phyloP scores from a whole-genome alignment of 2,797 vertebrate genomes.

The Setipinna tenuifilis region DNA sequence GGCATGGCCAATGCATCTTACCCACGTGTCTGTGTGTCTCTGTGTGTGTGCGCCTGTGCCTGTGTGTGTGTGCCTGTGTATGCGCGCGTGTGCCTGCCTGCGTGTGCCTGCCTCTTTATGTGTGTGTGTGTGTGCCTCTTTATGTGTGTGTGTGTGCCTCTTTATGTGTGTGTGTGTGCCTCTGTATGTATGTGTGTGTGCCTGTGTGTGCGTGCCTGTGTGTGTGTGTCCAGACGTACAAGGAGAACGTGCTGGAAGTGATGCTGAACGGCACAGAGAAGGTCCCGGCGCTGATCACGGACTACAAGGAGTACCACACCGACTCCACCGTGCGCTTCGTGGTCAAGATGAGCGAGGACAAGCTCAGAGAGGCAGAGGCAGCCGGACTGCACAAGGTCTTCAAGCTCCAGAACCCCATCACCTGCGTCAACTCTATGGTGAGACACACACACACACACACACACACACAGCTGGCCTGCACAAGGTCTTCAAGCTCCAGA shows the following conservation, averaged over 20 bases:
- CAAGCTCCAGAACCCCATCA: slow-evolving; percentile 90
- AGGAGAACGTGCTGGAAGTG: slow-evolving; percentile 92
- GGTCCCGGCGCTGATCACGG: slow-evolving; percentile 89
- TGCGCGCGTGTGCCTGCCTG: too few species aligned
- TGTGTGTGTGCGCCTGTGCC: too few species aligned
- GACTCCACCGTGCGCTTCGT: slow-evolving; percentile 93
- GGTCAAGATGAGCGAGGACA: slow-evolving; percentile 89
- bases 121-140: neutral
- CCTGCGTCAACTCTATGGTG: slow-evolving; percentile 93
- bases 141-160: neutral
- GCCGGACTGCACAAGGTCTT: slow-evolving; percentile 95
- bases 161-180: neutral
- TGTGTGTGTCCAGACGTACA: slow-evolving; percentile 78
- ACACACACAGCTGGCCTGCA: neutral
- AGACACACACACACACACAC: neutral
- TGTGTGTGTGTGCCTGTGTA: neutral
- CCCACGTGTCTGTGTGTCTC: neutral
- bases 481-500: too few species aligned
- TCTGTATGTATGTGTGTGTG: slow-evolving; percentile 1
- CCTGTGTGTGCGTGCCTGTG: neutral
- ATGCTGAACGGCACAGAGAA: slow-evolving; percentile 97
- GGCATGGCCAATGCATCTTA: too few species aligned
- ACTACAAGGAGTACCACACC: slow-evolving; percentile 97
- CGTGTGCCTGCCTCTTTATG: slow-evolving; percentile 8
- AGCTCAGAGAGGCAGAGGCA: slow-evolving; percentile 84